phyloP scores from a whole-genome alignment of 2,113 vertebrate genomes.

The Prietella phreatophila region DNA sequence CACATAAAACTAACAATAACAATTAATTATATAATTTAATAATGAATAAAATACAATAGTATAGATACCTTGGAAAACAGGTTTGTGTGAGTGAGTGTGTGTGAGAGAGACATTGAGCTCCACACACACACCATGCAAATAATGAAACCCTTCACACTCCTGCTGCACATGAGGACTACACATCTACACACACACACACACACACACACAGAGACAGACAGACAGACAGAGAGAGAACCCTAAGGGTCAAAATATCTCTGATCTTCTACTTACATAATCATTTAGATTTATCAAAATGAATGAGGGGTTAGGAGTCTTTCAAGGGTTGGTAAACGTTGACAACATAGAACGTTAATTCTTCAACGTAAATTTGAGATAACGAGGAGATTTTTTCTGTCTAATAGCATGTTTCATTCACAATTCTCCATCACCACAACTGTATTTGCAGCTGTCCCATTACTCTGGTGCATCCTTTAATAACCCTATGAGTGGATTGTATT shows the following conservation, averaged over 20 bases:
- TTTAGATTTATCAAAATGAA: background rate
- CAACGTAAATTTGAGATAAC: background rate
- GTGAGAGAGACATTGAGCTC: constrained; percentile 36
- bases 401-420: background rate
- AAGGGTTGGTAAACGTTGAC: background rate
- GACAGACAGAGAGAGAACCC: no score
- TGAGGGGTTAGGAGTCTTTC: background rate
- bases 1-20: background rate
- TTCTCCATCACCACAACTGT: background rate
- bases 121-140: constrained; percentile 63
- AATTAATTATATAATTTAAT: background rate
- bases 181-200: constrained; percentile 44
- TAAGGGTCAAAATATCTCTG: no score
- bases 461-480: background rate
- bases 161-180: constrained; percentile 63
- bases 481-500: background rate
- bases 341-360: background rate
- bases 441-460: background rate
- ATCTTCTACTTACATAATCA: background rate
- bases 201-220: no score
- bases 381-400: background rate
- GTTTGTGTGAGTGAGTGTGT: constrained; percentile 42
- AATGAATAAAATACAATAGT: background rate
- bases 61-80: constrained; percentile 61
- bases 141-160: constrained; percentile 56